Evolutionary conservation across 2,113 vertebrate species (phyloP).

Genomic region (Gnathonemus echidnorhynchus): DNA sequence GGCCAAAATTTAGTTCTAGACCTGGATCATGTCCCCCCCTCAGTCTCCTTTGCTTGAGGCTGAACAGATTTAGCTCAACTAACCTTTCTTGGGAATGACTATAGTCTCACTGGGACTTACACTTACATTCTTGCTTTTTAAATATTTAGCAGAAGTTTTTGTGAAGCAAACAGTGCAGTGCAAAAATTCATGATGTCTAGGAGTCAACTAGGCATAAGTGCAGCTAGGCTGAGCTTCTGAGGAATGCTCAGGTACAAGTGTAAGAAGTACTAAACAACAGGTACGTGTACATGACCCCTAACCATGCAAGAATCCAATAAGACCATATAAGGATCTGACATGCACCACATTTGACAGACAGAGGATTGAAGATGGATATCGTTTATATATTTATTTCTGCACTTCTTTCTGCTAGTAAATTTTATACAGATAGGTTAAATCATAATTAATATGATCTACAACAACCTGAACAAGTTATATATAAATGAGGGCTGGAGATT

Average conservation of each 20-base stretch:
- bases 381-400: too few relatives aligned
- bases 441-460: neutral
- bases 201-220: neutral
- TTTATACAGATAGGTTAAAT: too few relatives aligned
- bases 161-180: too few relatives aligned
- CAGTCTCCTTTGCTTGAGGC: too few relatives aligned
- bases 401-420: too few relatives aligned
- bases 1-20: too few relatives aligned
- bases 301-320: neutral
- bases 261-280: neutral
- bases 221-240: neutral
- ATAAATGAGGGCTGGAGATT: neutral
- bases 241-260: neutral
- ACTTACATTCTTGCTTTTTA: neutral
- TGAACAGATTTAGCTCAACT: too few relatives aligned
- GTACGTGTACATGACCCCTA: neutral
- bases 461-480: neutral
- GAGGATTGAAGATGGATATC: too few relatives aligned
- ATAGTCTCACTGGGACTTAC: neutral
- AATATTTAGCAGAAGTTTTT: too few relatives aligned
- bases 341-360: neutral
- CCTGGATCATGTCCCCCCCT: too few relatives aligned
- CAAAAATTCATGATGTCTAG: neutral
- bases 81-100: neutral
- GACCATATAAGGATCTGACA: neutral